Evolutionary conservation across 2,797 vertebrate species (phyloP).

Genomic region (Epinephelus awoara): DNA sequence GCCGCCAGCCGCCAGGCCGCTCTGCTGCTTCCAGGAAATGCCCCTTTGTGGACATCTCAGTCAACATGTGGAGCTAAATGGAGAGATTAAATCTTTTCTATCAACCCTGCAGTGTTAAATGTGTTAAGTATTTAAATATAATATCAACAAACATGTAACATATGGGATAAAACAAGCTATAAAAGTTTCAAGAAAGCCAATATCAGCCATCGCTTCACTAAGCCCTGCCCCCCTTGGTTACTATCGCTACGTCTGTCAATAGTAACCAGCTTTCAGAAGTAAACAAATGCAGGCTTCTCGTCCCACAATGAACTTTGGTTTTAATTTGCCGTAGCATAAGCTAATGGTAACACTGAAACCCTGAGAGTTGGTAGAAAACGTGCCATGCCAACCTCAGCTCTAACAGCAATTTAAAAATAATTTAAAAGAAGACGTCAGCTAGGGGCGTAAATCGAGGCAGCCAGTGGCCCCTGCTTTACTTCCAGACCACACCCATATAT

Average conservation of each 20-base stretch:
- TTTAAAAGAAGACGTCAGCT: too few relatives aligned
- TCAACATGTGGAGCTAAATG: not conserved
- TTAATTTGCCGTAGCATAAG: too few relatives aligned
- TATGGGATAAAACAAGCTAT: not conserved
- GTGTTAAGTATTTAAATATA: not conserved
- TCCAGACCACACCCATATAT: too few relatives aligned
- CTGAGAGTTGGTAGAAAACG: too few relatives aligned
- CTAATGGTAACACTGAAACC: too few relatives aligned
- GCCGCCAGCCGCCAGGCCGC: not conserved
- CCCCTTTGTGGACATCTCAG: not conserved
- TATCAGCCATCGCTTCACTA: not conserved
- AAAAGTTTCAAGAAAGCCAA: not conserved
- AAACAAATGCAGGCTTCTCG: not conserved
- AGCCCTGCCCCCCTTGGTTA: not conserved
- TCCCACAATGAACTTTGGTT: too few relatives aligned
- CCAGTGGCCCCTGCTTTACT: too few relatives aligned
- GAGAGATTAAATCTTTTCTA: not conserved
- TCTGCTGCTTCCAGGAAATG: slow-evolving; percentile 4
- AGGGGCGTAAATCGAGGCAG: too few relatives aligned
- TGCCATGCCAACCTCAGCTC: too few relatives aligned
- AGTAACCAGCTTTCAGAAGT: too few relatives aligned
- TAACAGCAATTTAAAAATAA: too few relatives aligned
- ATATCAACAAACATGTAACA: not conserved
- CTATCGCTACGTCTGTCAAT: too few relatives aligned
- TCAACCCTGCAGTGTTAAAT: not conserved